Evolutionary conservation across 2,888 invertebrate genomes (phyloP), one percentile per base, ranked within the genome.

Genomic region (Boloria euphrosyne): DNA sequence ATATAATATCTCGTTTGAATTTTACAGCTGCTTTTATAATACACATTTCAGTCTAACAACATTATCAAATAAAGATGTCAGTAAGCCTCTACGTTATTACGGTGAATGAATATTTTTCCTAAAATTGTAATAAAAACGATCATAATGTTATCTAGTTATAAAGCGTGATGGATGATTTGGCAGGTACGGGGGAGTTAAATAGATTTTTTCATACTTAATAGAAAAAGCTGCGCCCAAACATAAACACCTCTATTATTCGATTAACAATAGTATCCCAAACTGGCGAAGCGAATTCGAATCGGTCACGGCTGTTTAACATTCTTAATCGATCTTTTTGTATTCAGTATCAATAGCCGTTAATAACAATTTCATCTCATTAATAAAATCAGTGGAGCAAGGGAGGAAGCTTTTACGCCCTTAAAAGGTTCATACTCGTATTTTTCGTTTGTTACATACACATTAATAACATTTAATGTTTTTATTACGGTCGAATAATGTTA

Each of bases 281-380:
- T 81, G 82, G 81, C 85, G 85, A 78, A 78, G 81, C 88, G 85
- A 89, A 90, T 90, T 85, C 81, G 83, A 80, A 90, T 91, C 86
- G 77, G 91, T 86, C 82, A 90, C 89, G 91, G 86, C 85, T 86
- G 86, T 90, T 91, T 89, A 90, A 89, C 89, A 86, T 83, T 82
- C 79, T 85, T 89, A 88, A 92, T 90, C 85, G 87, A 80, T 85
- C 84, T 86, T 90, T 89, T 90, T 89, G 73, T 86, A 83, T 81
- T 81, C 77, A 78, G 78, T 80, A 78, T 78, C 82, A 78, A 74
- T 76, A 75, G 77, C 79, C 79, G 86, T 86, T 89, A 89, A 87
- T 89, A 89, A 89, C 83, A 79, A 89, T 88, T 86, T 87, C 79
- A 82, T 82, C 85, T 87, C 86, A 87, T 88, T 88, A 90, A 89